phyloP scores from a whole-genome alignment of 2,888 invertebrate genomes.

The Ochropleura leucogaster region DNA sequence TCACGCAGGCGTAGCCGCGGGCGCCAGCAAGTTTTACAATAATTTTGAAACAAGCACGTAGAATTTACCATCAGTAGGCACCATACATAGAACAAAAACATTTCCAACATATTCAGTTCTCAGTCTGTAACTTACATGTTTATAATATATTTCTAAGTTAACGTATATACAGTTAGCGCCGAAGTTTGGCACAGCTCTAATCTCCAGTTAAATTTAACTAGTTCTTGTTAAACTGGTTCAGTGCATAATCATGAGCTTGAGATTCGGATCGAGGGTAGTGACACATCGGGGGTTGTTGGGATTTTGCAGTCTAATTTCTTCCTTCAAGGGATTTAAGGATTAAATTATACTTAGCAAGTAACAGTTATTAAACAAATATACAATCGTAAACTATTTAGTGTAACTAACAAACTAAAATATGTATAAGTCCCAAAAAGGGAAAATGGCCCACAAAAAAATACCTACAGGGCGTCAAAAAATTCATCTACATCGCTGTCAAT shows the following conservation, averaged over 20 bases:
- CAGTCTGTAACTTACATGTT: slow-evolving; percentile 44
- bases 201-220: slow-evolving; percentile 68
- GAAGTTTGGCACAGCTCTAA: slow-evolving; percentile 59
- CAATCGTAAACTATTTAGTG: too few species aligned
- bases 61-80: not conserved
- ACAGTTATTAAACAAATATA: too few species aligned
- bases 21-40: too few species aligned
- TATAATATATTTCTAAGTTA: slow-evolving; percentile 55
- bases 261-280: slow-evolving; percentile 43
- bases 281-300: slow-evolving; percentile 35
- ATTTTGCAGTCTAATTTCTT: not conserved
- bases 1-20: too few species aligned
- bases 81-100: not conserved
- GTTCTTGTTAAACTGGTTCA: slow-evolving; percentile 64
- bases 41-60: not conserved
- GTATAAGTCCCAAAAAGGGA: too few species aligned
- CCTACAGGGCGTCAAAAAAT: too few species aligned
- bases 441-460: too few species aligned
- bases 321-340: not conserved
- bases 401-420: too few species aligned
- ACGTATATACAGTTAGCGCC: slow-evolving; percentile 40
- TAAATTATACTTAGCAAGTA: too few species aligned
- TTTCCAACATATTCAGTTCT: slow-evolving; percentile 2
- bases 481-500: too few species aligned
- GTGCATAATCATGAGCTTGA: slow-evolving; percentile 61